Conservation (phyloP, 2,113 vertebrate species). For the Tyrannus savana region DNA sequence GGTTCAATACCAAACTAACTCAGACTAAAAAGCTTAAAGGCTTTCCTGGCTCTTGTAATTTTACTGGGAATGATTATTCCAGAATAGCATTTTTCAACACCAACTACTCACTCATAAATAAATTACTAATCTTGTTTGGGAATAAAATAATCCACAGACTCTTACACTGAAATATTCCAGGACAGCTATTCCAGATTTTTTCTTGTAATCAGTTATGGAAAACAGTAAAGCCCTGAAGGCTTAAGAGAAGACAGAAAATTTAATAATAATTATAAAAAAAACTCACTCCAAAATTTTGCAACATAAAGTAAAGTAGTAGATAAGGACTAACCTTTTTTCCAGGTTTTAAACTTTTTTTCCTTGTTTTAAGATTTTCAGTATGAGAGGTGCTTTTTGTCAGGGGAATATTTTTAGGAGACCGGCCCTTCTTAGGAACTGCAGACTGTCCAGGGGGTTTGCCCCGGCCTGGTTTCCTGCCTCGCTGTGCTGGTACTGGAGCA, state of each 20-base stretch:
- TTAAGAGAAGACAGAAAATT: slow-evolving; percentile 33
- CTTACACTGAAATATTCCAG: background rate
- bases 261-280: background rate
- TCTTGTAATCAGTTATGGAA: background rate
- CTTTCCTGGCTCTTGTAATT: background rate
- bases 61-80: background rate
- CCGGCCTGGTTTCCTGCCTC: slow-evolving; percentile 82
- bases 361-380: slow-evolving; percentile 77
- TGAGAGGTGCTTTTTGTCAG: slow-evolving; percentile 65
- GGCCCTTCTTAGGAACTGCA: slow-evolving; percentile 79
- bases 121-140: background rate
- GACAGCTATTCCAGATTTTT: background rate
- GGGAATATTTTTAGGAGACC: slow-evolving; percentile 69
- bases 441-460: slow-evolving; percentile 80
- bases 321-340: slow-evolving; percentile 87
- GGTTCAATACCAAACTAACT: slow-evolving; percentile 16
- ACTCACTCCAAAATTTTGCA: slow-evolving; percentile 21
- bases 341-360: slow-evolving; percentile 86
- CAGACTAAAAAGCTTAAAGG: background rate
- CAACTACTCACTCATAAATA: background rate
- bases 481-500: slow-evolving; percentile 76
- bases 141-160: slow-evolving; percentile 3
- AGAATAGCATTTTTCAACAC: background rate
- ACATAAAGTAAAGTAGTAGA: slow-evolving; percentile 58
- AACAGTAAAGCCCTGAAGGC: slow-evolving; percentile 42